Conservation (phyloP, 2,113 vertebrate species). For the Brachyistius frenatus region DNA sequence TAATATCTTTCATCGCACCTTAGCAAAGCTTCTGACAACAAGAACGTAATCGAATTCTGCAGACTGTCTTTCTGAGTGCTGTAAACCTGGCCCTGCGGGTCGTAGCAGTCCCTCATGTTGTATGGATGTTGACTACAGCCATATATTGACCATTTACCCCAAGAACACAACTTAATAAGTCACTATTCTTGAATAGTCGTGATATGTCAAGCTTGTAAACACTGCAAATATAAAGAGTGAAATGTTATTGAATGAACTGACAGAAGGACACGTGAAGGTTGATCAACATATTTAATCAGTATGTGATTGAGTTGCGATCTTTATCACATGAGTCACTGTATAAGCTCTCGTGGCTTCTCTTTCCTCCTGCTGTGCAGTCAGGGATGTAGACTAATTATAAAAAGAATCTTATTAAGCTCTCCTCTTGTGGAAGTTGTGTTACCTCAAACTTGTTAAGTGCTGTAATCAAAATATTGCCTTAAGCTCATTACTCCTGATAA, state of each 20-base stretch:
- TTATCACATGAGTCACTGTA: conserved; percentile 22
- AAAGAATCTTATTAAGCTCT: conserved; percentile 41
- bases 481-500: conserved; percentile 53
- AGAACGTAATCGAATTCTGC: too few species aligned
- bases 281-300: conserved; percentile 47
- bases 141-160: background rate
- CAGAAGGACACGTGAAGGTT: conserved; percentile 53
- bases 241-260: conserved; percentile 34
- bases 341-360: background rate
- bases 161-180: background rate
- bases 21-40: background rate
- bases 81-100: too few species aligned
- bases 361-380: conserved; percentile 36
- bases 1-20: background rate
- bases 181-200: conserved; percentile 20
- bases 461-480: conserved; percentile 56
- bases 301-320: conserved; percentile 14
- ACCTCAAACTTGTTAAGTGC: conserved; percentile 41
- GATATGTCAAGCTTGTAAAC: conserved; percentile 23
- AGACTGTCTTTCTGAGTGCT: too few species aligned
- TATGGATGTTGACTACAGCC: background rate
- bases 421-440: conserved; percentile 41
- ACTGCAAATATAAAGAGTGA: conserved; percentile 11
- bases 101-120: too few species aligned
- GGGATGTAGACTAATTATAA: conserved; percentile 46